Evolutionary conservation across 1,140 invertebrate genomes (phyloP), one percentile per base, ranked within the genome.

Genomic region (Halictus rubicundus): DNA sequence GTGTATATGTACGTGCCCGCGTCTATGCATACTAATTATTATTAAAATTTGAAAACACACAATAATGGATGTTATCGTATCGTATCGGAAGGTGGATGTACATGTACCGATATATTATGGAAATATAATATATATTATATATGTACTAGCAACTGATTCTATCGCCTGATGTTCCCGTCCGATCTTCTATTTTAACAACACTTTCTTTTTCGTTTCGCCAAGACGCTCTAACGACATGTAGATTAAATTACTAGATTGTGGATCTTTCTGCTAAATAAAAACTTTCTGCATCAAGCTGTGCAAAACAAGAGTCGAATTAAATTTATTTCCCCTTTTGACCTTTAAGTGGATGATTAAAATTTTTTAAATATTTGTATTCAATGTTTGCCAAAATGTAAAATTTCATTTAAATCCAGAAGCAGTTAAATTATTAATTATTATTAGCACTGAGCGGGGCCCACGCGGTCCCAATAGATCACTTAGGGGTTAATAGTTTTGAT

Each of bases 41-140:
- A 79, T 83, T 32, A 32, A 73, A 84, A 86, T 42, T 82, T 60
- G 42, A 81, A 87, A 87, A 63, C 84, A 63, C 84, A 87, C 78
- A 85, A 81, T 88, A 83, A 86, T 88, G 77, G 61, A 88, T 89
- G 87, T 89, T 85, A 87, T 83, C 69, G 85, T 80, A 89, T 89
- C 88, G 85, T 90, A 88, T 73, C 72, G 83, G 81, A 90, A 84
- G 89, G 84, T 90, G 89, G 85, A 90, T 90, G 87, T 90, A 91
- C 78, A 87, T 83, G 86, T 91, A 91, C 81, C 60, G 80, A 89
- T 90, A 79, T 83, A 83, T 83, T 68, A 86, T 88, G 85, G 64
- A 90, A 89, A 90, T 90, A 90, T 87, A 91, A 80, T 87, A 84
- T 88, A 88, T 88, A 87, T 87, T 87, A 88, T 87, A 85, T 88